Percentiles rank a stretch among this genome's conserved stretches.
phyloP scores from a whole-genome alignment of 2,797 vertebrate genomes.

The Phalloptychus januarius region DNA sequence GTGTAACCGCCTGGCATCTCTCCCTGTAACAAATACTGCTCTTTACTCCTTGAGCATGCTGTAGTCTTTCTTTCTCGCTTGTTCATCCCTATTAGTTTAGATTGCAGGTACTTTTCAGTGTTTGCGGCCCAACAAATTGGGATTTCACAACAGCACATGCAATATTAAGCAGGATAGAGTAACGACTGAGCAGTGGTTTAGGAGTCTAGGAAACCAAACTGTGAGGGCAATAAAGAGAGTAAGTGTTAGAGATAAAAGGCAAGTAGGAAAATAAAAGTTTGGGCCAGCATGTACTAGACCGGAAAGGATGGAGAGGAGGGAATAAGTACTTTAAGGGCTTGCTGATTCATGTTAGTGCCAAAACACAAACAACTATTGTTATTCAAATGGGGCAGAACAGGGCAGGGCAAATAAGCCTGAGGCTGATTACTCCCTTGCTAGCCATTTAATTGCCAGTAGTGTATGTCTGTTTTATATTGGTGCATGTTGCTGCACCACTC shows the following conservation, averaged over 20 bases:
- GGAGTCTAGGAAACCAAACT: conserved; percentile 27
- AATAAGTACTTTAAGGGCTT: conserved; percentile 44
- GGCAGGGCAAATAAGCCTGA: conserved; percentile 47
- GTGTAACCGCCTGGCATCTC: conserved; percentile 61
- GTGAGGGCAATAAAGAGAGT: conserved; percentile 34
- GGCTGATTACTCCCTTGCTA: conserved; percentile 64
- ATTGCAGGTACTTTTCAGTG: conserved; percentile 46
- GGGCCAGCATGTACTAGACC: conserved; percentile 5
- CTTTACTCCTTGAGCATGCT: conserved; percentile 33
- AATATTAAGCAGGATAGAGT: conserved; percentile 38
- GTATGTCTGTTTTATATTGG: conserved; percentile 33
- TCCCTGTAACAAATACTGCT: conserved; percentile 57
- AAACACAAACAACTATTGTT: conserved; percentile 62
- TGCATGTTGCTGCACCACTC: conserved; percentile 47
- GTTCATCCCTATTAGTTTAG: conserved; percentile 48
- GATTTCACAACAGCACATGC: conserved; percentile 40
- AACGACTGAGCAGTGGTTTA: conserved; percentile 35
- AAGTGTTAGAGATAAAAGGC: conserved; percentile 41
- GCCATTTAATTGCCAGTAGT: conserved; percentile 43
- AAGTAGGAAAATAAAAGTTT: conserved; percentile 52
- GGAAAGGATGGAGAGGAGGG: conserved; percentile 1
- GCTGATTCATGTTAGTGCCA: conserved; percentile 59
- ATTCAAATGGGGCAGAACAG: conserved; percentile 64
- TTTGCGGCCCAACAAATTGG: conserved; percentile 48
- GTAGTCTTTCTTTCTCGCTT: conserved; percentile 25